Base-by-base conservation (phyloP, 2,113 vertebrate genomes). In the Penelope pileata region DNA sequence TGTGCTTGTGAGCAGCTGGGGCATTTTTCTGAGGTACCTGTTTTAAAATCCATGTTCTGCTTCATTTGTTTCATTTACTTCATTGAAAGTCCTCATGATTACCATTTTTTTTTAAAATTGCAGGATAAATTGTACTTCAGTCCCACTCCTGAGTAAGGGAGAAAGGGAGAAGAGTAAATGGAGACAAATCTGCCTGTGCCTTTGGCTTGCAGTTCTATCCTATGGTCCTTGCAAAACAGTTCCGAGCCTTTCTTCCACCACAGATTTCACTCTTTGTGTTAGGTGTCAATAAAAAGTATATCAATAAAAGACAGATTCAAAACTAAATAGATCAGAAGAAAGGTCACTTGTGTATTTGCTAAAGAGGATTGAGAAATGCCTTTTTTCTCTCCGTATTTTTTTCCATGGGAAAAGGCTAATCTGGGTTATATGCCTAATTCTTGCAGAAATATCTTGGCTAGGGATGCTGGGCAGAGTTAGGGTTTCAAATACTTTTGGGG, bases 51-150 rank as follows among this genome's bases (percentile, higher is more conserved):
- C 40, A 14, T 36, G 5, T 77, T 86, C 67, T 93, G 42, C 63
- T 91, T 88, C 14, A 29, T 88, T 83, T 66, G 11, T 54, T 54
- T 53, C 47, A 78, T 75, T 54, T 93, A 36, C 63, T 90, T 88
- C 16, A 43, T 67, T 89, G 16, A 53, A 93, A 88, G 45, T 69
- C 42, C 50, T 86, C 0, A 0, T 85, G 18, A 13, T 53, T 58
- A 79, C 45, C 51, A 13, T 32, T 79, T 36, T 38, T 40, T 34
- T 67, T 34, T 10, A 16, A 27, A 23, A 45, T 24, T 9, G 0
- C 2, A 9, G 72, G 32, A 34, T 59, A 81, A 66, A 54, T 66
- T 66, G 22, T 86, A 15, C 27, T 8, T 69, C 16, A 13, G 18
- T 32, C 70, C 26, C 0, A 0, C 9, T 83, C 22, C 58, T 2